A percentile compares a stretch with the other conserved stretches of the same genome.
Evolutionary conservation across 2,888 invertebrate species (phyloP).

Genomic region (Cepaea hortensis): DNA sequence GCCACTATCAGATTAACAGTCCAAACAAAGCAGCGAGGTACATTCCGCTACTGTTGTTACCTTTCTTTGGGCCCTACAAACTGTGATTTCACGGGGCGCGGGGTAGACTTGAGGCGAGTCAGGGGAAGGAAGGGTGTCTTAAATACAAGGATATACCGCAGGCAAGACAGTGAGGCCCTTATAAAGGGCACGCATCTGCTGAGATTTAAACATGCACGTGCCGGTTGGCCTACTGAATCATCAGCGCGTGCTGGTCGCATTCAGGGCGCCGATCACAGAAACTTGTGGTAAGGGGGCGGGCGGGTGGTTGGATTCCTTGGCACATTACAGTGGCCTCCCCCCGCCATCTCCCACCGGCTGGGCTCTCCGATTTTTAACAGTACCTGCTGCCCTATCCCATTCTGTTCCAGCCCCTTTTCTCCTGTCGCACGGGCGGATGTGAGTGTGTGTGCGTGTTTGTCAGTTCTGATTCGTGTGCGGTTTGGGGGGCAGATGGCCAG

Average conservation of each 20-base stretch:
- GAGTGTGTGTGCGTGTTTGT: not conserved
- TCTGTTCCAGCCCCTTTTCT: too few species aligned
- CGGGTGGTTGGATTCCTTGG: not conserved
- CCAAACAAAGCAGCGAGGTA: not conserved
- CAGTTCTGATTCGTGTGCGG: conserved; percentile 14
- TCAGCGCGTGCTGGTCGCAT: conserved; percentile 12
- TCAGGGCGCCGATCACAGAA: not conserved
- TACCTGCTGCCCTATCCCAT: too few species aligned
- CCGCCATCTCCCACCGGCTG: not conserved
- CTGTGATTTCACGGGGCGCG: not conserved
- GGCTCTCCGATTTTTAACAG: not conserved
- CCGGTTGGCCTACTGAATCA: conserved; percentile 20
- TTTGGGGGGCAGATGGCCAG: conserved; percentile 8
- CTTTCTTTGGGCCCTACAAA: not conserved
- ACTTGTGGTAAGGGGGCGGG: not conserved
- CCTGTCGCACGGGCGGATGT: not conserved
- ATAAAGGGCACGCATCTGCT: conserved; percentile 18
- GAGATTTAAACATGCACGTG: conserved; percentile 19
- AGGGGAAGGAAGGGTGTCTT: not conserved
- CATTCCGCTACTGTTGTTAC: not conserved
- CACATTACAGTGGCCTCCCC: not conserved
- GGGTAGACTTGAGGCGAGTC: not conserved
- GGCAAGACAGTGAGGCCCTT: not conserved
- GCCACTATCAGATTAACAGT: too few species aligned
- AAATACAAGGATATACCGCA: not conserved